These are phyloP conservation scores for Phocoena sinus DNA, from an alignment of 2,113 vertebrate species.

Conservation along the genomic window DNA sequence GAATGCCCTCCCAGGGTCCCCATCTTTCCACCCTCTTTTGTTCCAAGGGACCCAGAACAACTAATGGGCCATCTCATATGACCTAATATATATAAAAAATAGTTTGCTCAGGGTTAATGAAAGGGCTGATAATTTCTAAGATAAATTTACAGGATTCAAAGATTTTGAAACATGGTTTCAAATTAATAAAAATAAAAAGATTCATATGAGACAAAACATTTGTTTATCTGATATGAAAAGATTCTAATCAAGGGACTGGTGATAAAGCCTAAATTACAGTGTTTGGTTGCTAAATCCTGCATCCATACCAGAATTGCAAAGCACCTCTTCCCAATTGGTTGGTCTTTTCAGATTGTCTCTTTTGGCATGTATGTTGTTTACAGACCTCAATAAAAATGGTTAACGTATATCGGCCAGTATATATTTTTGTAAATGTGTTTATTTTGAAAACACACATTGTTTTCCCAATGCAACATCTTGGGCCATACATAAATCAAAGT, in stretches of 20 bases:
- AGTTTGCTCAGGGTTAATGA: background rate
- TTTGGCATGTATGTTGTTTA: background rate
- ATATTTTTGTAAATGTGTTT: slow-evolving; percentile 2
- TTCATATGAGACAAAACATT: background rate
- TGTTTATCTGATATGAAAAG: background rate
- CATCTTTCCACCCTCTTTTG: background rate
- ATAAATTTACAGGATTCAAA: background rate
- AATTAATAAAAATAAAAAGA: slow-evolving; percentile 13
- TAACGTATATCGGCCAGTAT: background rate
- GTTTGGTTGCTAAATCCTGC: background rate
- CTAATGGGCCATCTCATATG: background rate
- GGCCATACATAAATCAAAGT: background rate
- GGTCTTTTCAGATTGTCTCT: background rate
- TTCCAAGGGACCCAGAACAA: background rate
- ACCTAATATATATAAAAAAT: background rate
- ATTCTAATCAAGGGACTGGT: background rate
- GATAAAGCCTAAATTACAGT: background rate
- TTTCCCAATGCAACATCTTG: background rate
- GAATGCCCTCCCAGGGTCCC: background rate
- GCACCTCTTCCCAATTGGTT: background rate
- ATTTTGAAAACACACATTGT: background rate
- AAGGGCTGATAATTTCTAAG: background rate
- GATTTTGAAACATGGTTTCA: background rate
- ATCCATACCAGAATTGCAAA: background rate
- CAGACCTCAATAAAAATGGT: background rate